Conservation (phyloP, 2,888 invertebrate species). For the Acholoe squamosa region DNA sequence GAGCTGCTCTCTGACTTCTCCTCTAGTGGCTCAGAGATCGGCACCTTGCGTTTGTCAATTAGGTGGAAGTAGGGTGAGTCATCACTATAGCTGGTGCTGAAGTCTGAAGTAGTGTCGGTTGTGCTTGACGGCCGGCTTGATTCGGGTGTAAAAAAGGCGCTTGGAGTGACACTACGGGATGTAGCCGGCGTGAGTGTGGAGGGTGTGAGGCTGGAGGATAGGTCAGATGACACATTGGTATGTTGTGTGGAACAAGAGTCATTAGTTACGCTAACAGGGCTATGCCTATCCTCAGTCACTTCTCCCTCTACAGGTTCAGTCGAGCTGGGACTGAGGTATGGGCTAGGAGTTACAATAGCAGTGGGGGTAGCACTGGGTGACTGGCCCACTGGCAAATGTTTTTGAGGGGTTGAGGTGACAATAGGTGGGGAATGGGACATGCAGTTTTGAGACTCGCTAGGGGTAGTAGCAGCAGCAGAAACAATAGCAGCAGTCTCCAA, state of each 20-base stretch:
- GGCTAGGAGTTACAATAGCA: background rate
- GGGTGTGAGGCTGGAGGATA: slow-evolving; percentile 31
- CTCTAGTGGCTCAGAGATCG: slow-evolving; percentile 56
- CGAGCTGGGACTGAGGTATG: background rate
- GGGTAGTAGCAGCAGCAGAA: background rate
- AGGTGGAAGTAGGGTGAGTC: background rate
- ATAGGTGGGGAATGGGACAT: slow-evolving; percentile 26
- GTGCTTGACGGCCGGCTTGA: slow-evolving; percentile 62
- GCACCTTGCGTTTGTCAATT: background rate
- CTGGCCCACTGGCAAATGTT: slow-evolving; percentile 11
- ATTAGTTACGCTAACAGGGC: background rate
- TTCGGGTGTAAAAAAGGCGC: slow-evolving; percentile 61
- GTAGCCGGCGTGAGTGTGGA: slow-evolving; percentile 43
- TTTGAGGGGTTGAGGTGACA: slow-evolving; percentile 48
- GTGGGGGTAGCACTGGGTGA: background rate
- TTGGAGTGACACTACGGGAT: slow-evolving; percentile 59
- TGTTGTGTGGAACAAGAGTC: slow-evolving; percentile 26
- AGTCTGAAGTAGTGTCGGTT: slow-evolving; percentile 50
- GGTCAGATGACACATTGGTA: background rate
- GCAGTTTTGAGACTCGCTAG: background rate
- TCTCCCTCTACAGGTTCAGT: background rate
- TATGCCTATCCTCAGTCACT: background rate
- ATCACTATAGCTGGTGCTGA: slow-evolving; percentile 40
- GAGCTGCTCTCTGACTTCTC: slow-evolving; percentile 69
- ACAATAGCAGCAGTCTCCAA: too few species aligned